phyloP scores from a whole-genome alignment of 2,113 vertebrate genomes.

The Calyptomena viridis region DNA sequence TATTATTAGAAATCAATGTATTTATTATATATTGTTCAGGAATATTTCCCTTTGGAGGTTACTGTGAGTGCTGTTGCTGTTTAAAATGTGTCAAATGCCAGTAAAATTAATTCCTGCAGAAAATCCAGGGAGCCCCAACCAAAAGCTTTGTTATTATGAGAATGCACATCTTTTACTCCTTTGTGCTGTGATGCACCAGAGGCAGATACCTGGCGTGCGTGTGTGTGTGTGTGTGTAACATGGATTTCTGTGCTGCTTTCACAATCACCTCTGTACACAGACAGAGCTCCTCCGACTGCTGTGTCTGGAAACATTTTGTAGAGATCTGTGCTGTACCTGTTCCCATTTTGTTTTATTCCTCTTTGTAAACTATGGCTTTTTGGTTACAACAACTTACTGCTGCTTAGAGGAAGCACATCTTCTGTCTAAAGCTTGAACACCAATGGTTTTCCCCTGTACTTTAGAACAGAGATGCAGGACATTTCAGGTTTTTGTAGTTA shows the following conservation, averaged over 20 bases:
- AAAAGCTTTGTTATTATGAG: constrained; percentile 20
- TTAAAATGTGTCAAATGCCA: constrained; percentile 58
- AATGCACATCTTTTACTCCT: neutral
- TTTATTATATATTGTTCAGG: constrained; percentile 64
- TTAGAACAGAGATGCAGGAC: neutral
- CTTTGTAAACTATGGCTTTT: neutral
- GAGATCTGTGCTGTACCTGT: neutral
- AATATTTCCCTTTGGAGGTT: constrained; percentile 63
- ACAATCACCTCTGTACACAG: neutral
- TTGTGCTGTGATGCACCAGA: neutral
- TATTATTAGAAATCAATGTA: constrained; percentile 71
- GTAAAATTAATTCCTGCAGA: constrained; percentile 55
- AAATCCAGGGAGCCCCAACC: constrained; percentile 1
- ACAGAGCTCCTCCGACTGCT: neutral
- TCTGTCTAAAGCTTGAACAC: neutral
- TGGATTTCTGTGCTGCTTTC: neutral
- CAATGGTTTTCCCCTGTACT: neutral
- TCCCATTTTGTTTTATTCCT: neutral
- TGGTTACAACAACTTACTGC: neutral
- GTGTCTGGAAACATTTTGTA: neutral
- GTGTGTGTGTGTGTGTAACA: neutral
- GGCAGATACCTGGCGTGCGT: neutral
- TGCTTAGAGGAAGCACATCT: neutral
- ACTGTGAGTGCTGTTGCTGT: constrained; percentile 35
- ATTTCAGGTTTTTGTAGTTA: neutral